phyloP scores from a whole-genome alignment of 2,888 invertebrate species.

The Tenodera sinensis region DNA sequence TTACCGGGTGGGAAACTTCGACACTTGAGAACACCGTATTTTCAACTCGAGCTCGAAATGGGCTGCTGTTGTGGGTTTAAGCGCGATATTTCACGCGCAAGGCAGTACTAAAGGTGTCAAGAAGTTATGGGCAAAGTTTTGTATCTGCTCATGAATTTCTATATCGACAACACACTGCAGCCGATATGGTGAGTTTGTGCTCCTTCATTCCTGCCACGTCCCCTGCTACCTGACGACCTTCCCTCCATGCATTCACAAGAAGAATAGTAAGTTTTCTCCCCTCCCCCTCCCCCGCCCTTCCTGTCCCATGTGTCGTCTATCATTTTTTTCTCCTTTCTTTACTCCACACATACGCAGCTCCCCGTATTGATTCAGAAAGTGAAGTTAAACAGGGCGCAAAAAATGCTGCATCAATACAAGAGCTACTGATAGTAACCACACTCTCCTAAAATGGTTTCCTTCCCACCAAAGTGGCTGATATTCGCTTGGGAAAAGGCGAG shows the following conservation, averaged over 20 bases:
- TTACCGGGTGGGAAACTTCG: background rate
- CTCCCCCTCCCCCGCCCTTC: background rate
- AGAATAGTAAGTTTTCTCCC: background rate
- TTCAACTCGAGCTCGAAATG: background rate
- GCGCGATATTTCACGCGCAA: background rate
- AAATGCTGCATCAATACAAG: background rate
- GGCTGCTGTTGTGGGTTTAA: background rate
- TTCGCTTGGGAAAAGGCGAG: background rate
- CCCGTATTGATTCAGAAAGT: background rate
- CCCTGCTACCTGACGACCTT: background rate
- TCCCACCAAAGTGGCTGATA: background rate
- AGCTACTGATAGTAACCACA: background rate
- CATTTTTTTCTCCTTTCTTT: background rate
- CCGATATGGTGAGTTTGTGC: background rate
- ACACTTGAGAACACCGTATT: background rate
- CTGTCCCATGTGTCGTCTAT: background rate
- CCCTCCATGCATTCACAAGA: background rate
- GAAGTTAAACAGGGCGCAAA: background rate
- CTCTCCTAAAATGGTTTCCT: background rate
- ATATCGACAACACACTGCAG: background rate
- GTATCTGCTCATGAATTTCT: background rate
- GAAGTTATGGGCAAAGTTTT: background rate
- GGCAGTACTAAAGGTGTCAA: background rate
- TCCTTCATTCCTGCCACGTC: background rate
- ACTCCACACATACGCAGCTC: background rate